Evolutionary conservation across 1,140 invertebrate species (phyloP), one percentile per base, ranked within the genome.

Genomic region (Drosophila elegans): DNA sequence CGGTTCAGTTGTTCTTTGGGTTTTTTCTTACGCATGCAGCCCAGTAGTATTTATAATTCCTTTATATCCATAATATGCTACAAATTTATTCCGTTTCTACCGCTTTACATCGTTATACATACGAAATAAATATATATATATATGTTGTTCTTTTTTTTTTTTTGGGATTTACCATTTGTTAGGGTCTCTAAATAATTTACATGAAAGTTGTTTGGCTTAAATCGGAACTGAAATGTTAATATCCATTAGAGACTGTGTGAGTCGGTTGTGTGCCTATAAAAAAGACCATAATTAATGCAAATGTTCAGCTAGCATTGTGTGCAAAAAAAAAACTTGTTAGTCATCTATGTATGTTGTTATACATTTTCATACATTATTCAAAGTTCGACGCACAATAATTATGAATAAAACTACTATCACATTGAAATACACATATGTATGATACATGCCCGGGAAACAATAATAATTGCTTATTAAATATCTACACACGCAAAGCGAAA

Each of bases 321-420:
- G 71, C 55, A 64, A 82, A 62, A 62, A 62, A 21, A 44, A 52
- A 44, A 71, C 42, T 36, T 59, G 32, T 48, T 42, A 56, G 71
- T 64, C 46, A 21, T 52, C 62, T 56, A 41, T 41, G 10, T 57
- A 39, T 45, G 10, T 41, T 7, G 44, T 69, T 45, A 29, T 45
- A n/a, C 16, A 1, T 42, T 36, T 55, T 59, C 54, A 59, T 51
- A 63, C 51, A 71, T 45, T 45, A 59, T 77, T 60, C 46, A 66
- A 72, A 85, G 49, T 78, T 67, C 44, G 59, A 57, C 71, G 71
- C 56, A 48, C 46, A 90, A 80, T 90, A 76, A 78, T 80, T 42
- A 61, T 59, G 75, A 77, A 88, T 88, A 88, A 89, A 89, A 80
- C 83, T 88, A 89, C 83, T 89, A 88, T 88, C 83, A 88, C 83